Evolutionary conservation across 2,888 invertebrate genomes (phyloP), one percentile per base, ranked within the genome.

Genomic region (Agonopterix subpropinquella): DNA sequence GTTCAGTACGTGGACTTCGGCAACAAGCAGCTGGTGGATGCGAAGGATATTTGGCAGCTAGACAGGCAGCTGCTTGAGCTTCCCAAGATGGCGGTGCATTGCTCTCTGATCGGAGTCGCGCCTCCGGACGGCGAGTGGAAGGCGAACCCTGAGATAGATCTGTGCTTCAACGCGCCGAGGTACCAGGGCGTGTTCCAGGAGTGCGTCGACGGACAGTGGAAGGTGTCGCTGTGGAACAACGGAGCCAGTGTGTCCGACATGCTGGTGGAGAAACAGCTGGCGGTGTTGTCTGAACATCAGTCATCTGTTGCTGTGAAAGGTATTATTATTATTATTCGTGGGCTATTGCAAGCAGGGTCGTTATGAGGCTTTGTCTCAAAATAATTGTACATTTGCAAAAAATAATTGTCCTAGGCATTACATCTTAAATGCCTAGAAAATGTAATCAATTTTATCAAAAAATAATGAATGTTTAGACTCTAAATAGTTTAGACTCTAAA

Each of bases 1-100:
- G 93, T 95, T 0, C 89, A 91, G 28, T 95, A 93, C 65, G 89
- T 95, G 0, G 95, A 95, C 74, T 94, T 93, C 61, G 95, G 95
- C 2, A 95, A 94, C 64, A 90, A 90, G 49, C 91, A 92, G 41
- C 80, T 90, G 0, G 92, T 94, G 0, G 89, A 90, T 44, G 82
- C 86, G 0, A 88, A 81, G 52, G 92, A 93, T 59, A 90, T 95
- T 18, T 95, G 92, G 91, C 91, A 91, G 47, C 81, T 94, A 51
- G 93, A 95, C 59, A 89, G 85, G 44, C 90, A 91, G 52, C 90
- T 94, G 53, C 88, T 92, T 73, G 84, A 86, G 3, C 70, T 94
- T 13, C 94, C 95, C 0, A 91, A 90, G 47, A 92, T 94, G 89
- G 94, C 94, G 0, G 80, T 94, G 0, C 89, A 90, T 47, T 95